Conservation (phyloP, 1,140 invertebrate genomes). For the Anoplophora glabripennis region DNA sequence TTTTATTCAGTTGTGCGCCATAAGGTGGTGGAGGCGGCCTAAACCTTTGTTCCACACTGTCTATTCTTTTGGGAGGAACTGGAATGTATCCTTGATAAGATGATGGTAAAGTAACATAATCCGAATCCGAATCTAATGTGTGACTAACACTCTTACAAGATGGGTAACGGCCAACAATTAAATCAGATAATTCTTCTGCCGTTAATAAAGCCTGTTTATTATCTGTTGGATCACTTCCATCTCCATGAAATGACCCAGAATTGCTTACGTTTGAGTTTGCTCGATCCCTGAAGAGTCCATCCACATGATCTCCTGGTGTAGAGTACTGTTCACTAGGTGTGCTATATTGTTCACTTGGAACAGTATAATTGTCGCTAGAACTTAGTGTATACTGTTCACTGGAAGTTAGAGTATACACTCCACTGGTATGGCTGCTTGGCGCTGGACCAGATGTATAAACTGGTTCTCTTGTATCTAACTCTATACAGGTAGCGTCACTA, state of each 20-base stretch:
- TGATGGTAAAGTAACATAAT: slow-evolving; percentile 80
- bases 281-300: slow-evolving; percentile 58
- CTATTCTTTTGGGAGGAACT: slow-evolving; percentile 62
- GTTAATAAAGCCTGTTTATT: slow-evolving; percentile 70
- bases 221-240: slow-evolving; percentile 79
- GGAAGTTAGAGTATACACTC: slow-evolving; percentile 71
- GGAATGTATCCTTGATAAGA: slow-evolving; percentile 62
- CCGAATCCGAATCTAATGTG: slow-evolving; percentile 81
- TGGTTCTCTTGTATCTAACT: slow-evolving; percentile 46
- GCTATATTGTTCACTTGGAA: slow-evolving; percentile 44
- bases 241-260: slow-evolving; percentile 74
- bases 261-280: slow-evolving; percentile 75
- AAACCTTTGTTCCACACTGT: slow-evolving; percentile 51
- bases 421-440: slow-evolving; percentile 71
- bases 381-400: slow-evolving; percentile 56
- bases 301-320: slow-evolving; percentile 53
- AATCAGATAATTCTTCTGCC: slow-evolving; percentile 75
- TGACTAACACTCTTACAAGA: slow-evolving; percentile 75
- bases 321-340: slow-evolving; percentile 42
- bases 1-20: slow-evolving; percentile 46
- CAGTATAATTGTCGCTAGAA: slow-evolving; percentile 35
- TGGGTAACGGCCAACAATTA: slow-evolving; percentile 79
- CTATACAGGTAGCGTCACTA: slow-evolving; percentile 58
- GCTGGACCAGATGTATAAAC: slow-evolving; percentile 54
- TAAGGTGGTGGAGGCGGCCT: slow-evolving; percentile 53